These are phyloP conservation scores for Nyctalus aviator DNA, from an alignment of 2,797 vertebrate genomes.

Conservation along the genomic window DNA sequence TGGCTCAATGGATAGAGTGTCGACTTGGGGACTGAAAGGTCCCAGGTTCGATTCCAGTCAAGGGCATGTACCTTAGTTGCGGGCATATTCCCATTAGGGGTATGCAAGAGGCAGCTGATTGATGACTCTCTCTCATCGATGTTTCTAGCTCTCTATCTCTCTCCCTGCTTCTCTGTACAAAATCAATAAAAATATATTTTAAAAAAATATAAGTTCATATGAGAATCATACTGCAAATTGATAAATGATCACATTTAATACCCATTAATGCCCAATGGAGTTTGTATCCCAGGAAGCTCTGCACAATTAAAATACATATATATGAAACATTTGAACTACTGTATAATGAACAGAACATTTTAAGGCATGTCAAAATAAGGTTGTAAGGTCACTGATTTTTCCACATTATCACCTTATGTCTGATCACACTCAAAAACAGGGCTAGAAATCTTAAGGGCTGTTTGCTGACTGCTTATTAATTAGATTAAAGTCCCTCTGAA, in stretches of 20 bases:
- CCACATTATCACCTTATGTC: slow-evolving; percentile 61
- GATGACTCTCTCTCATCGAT: no score
- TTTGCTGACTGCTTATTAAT: slow-evolving; percentile 80
- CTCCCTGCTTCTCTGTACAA: no score
- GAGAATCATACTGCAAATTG: background rate
- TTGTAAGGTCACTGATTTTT: slow-evolving; percentile 63
- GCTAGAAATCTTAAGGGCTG: slow-evolving; percentile 68
- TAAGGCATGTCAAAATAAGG: slow-evolving; percentile 53
- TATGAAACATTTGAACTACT: slow-evolving; percentile 14
- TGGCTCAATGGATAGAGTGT: no score
- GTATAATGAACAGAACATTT: slow-evolving; percentile 42
- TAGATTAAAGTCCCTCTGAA: slow-evolving; percentile 79
- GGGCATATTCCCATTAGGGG: no score
- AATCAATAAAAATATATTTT: no score
- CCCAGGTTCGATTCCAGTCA: no score
- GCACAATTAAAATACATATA: background rate
- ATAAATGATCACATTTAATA: background rate
- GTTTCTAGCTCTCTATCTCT: no score
- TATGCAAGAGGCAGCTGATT: no score
- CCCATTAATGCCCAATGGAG: background rate
- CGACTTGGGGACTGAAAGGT: no score
- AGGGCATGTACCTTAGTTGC: no score
- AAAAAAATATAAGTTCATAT: background rate
- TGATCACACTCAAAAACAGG: slow-evolving; percentile 70
- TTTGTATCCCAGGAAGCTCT: background rate